These are phyloP conservation scores for Oxygymnocypris stewartii DNA, from an alignment of 2,113 vertebrate genomes.

Conservation along the genomic window DNA sequence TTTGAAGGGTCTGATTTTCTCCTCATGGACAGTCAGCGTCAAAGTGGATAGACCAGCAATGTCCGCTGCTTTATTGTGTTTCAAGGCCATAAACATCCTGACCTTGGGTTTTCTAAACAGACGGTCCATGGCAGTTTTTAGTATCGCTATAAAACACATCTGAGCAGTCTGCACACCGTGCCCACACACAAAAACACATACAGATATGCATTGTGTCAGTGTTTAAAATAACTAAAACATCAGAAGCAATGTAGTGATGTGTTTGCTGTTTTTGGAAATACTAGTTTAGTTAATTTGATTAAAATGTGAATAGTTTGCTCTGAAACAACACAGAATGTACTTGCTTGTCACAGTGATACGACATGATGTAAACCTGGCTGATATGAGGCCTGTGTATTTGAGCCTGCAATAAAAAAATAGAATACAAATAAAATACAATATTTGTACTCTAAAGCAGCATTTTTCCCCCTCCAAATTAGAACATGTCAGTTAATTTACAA, in stretches of 20 bases:
- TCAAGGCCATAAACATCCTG: slow-evolving; percentile 77
- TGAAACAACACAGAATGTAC: not conserved
- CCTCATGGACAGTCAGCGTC: slow-evolving; percentile 54
- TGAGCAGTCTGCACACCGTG: slow-evolving; percentile 49
- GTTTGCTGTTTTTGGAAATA: not conserved
- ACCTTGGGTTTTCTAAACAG: slow-evolving; percentile 78
- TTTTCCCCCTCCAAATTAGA: no score
- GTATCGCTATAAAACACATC: slow-evolving; percentile 77
- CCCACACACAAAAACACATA: slow-evolving; percentile 24
- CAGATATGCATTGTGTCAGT: slow-evolving; percentile 2
- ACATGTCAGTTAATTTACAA: no score
- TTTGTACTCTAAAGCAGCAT: no score
- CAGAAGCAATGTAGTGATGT: not conserved
- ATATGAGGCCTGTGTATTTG: not conserved
- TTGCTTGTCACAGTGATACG: not conserved
- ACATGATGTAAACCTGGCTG: not conserved
- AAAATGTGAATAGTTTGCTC: not conserved
- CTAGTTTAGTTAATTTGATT: not conserved
- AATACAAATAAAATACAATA: no score
- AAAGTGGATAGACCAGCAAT: slow-evolving; percentile 70
- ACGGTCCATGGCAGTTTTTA: slow-evolving; percentile 79
- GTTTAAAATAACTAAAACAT: not conserved
- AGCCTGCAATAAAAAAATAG: no score
- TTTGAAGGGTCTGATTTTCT: slow-evolving; percentile 45
- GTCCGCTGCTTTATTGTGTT: slow-evolving; percentile 78